These are phyloP conservation scores for Drosophila dives DNA, from an alignment of 2,888 invertebrate species.

Conservation along the genomic window DNA sequence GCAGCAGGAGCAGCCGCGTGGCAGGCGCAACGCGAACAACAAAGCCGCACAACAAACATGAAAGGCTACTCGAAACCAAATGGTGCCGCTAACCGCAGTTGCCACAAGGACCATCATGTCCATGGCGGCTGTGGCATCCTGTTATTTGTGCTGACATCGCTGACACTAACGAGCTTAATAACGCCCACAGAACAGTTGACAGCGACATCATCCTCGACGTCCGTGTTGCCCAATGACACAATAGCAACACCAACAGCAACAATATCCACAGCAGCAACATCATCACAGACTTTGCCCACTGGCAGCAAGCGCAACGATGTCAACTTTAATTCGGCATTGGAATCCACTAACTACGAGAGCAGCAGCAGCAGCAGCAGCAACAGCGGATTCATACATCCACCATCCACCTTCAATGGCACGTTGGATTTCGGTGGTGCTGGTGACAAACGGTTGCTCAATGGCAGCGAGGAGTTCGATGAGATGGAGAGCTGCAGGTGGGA, in stretches of 20 bases:
- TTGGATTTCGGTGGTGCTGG: conserved; percentile 22
- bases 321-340: conserved; percentile 42
- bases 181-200: conserved; percentile 73
- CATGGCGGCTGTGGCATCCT: conserved; percentile 63
- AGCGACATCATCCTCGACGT: conserved; percentile 42
- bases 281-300: conserved; percentile 33
- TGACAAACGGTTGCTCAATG: conserved; percentile 33
- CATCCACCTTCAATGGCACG: conserved; percentile 57
- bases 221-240: conserved; percentile 27
- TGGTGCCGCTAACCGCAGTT: conserved; percentile 65
- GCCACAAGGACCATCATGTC: conserved; percentile 56
- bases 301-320: conserved; percentile 9
- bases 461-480: conserved; percentile 47
- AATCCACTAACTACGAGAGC: conserved; percentile 56
- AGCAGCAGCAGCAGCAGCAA: conserved; percentile 14
- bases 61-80: conserved; percentile 73
- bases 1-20: conserved; percentile 3
- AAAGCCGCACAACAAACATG: conserved; percentile 57
- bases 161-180: conserved; percentile 82
- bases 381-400: conserved; percentile 22
- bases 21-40: conserved; percentile 17
- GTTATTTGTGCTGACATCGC: conserved; percentile 74
- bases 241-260: conserved; percentile 11
- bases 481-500: conserved; percentile 85
- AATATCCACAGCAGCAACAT: conserved; percentile 21